A percentile compares a stretch with the other conserved stretches of the same genome.
Evolutionary conservation across 2,888 invertebrate genomes (phyloP).

Genomic region (Chesias legatella): DNA sequence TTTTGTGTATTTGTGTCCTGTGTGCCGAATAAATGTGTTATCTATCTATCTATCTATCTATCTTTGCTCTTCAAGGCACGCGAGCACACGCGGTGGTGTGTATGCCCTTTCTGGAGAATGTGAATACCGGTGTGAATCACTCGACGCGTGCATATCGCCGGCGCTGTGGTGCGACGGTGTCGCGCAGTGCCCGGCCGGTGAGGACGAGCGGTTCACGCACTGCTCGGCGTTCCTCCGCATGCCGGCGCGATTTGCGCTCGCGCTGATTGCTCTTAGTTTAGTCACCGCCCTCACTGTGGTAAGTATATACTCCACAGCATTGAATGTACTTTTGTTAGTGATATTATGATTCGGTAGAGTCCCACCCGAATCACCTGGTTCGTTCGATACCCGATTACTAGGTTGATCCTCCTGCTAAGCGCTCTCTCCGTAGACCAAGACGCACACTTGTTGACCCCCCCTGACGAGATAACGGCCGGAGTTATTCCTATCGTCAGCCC

Average conservation of each 20-base stretch:
- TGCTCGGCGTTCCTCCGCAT: conserved; percentile 89
- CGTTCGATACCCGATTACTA: too few species aligned
- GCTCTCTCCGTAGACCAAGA: too few species aligned
- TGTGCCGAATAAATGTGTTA: too few species aligned
- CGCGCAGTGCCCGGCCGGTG: conserved; percentile 88
- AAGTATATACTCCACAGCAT: conserved; percentile 32
- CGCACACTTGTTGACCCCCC: too few species aligned
- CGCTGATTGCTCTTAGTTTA: conserved; percentile 74
- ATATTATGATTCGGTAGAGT: too few species aligned
- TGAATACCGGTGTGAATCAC: conserved; percentile 86
- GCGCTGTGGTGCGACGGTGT: conserved; percentile 91
- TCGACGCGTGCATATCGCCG: conserved; percentile 90
- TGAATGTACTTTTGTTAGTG: too few species aligned
- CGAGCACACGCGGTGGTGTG: conserved; percentile 76
- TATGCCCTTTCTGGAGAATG: conserved; percentile 85
- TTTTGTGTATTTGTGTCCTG: too few species aligned
- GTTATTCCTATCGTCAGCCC: too few species aligned
- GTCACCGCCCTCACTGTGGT: conserved; percentile 76
- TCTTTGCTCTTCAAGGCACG: conserved; percentile 63
- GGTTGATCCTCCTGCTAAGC: too few species aligned
- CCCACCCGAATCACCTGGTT: too few species aligned
- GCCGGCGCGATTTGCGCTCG: conserved; percentile 86
- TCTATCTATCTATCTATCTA: too few species aligned
- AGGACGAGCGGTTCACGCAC: conserved; percentile 89
- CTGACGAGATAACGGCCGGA: too few species aligned